A percentile compares a stretch with the other conserved stretches of the same genome.
These are phyloP conservation scores for Pachypanchax playfairii DNA, from an alignment of 2,113 vertebrate species.

Conservation along the genomic window DNA sequence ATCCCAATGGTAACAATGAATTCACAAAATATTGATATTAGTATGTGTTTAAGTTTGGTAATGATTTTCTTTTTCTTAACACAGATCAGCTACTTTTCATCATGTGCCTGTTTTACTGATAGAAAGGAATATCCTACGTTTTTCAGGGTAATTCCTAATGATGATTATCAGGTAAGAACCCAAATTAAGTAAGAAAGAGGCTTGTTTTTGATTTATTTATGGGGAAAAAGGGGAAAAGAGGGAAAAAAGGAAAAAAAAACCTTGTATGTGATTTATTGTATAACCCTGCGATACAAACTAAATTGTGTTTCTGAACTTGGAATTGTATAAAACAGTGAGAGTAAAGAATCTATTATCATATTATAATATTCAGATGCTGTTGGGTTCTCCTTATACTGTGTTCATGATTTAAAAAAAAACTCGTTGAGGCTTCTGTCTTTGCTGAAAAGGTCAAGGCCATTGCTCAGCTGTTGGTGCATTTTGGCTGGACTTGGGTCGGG, in stretches of 20 bases:
- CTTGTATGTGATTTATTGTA: not conserved
- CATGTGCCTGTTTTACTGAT: conserved; percentile 77
- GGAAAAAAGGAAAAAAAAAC: no score
- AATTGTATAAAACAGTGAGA: no score
- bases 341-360: no score
- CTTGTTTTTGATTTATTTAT: not conserved
- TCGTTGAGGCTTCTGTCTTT: not conserved
- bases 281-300: no score
- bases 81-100: conserved; percentile 80
- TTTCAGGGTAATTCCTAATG: conserved; percentile 79
- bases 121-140: conserved; percentile 76
- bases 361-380: no score
- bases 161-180: conserved; percentile 77
- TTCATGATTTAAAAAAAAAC: not conserved
- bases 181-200: not conserved
- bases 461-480: conserved; percentile 73
- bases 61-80: conserved; percentile 5
- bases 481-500: conserved; percentile 80
- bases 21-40: not conserved
- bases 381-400: not conserved
- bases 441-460: conserved; percentile 78
- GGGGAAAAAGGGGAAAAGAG: not conserved
- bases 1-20: conserved; percentile 76
- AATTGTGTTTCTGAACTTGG: no score
- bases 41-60: not conserved